Evolutionary conservation across 2,113 vertebrate species (phyloP), one percentile per base, ranked within the genome.

Genomic region (Archilochus colubris): DNA sequence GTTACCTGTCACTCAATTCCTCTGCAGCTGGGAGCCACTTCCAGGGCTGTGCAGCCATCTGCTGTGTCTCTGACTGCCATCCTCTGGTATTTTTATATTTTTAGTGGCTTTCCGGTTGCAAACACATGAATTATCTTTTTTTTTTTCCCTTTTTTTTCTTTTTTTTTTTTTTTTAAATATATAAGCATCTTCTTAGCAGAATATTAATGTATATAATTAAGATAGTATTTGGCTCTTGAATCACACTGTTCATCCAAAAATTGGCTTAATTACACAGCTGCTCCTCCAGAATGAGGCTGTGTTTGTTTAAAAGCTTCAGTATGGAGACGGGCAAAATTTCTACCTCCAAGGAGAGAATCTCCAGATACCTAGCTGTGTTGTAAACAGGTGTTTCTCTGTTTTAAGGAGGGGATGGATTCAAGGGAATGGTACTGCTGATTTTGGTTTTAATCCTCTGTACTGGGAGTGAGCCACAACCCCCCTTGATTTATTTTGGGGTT

Each of bases 161-260:
- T 78, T 87, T 38, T 53, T 16, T 72, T 28, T 69, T 63, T 33
- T 27, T 54, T 75, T 86, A 12, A 40, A 12, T 40, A 12, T 64
- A 87, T 82, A 89, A 59, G 75, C 31, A 67, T 89, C 75, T 87
- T 95, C 73, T 77, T 93, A 83, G 78, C 43, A 88, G 87, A 94
- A 91, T 93, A 92, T 95, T 94, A 86, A 92, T 95, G 75, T 63
- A 62, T 82, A 73, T 93, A 85, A 95, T 94, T 91, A 94, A 95
- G 82, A 93, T 89, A 94, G 88, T 86, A 57, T 80, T 95, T 93
- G 62, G 24, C 38, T 82, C 58, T 87, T 76, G 63, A 97, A 87
- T 95, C 31, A 36, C 58, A 50, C 53, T 94, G 86, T 91, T 95
- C 87, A 68, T 95, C 64, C 78, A 79, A n/a, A 95, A 92, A 94